phyloP scores from a whole-genome alignment of 2,888 invertebrate species.

The Agrochola litura region DNA sequence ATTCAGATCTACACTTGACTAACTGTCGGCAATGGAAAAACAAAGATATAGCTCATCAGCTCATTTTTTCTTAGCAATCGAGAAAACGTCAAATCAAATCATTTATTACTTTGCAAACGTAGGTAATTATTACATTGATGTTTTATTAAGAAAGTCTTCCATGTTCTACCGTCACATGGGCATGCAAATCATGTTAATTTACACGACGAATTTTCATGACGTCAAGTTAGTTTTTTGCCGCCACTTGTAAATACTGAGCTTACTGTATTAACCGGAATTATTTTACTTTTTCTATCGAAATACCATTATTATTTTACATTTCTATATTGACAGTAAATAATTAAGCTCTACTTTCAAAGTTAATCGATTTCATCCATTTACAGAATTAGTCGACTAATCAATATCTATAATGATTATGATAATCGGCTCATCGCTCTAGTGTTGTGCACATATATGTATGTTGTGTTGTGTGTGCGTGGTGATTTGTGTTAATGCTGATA shows the following conservation, averaged over 20 bases:
- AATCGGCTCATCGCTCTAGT: slow-evolving; percentile 73
- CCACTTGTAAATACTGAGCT: not conserved
- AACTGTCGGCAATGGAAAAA: not conserved
- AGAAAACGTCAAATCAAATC: too few relatives aligned
- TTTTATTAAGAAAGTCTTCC: too few relatives aligned
- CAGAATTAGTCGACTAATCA: slow-evolving; percentile 57
- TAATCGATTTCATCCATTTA: slow-evolving; percentile 20
- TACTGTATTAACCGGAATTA: not conserved
- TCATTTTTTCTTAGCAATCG: not conserved
- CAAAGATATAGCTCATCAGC: not conserved
- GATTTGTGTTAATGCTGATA: slow-evolving; percentile 91
- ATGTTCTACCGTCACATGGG: too few relatives aligned
- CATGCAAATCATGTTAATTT: too few relatives aligned
- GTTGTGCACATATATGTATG: slow-evolving; percentile 82
- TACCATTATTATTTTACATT: not conserved
- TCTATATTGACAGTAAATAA: not conserved
- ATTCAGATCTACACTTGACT: not conserved
- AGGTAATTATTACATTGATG: too few relatives aligned
- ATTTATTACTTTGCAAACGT: too few relatives aligned
- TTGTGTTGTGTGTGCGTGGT: slow-evolving; percentile 91
- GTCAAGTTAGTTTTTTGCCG: not conserved
- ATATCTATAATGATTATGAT: slow-evolving; percentile 45
- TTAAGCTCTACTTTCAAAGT: not conserved
- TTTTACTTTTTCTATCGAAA: not conserved
- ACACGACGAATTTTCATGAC: too few relatives aligned